These are phyloP conservation scores for Eumeta japonica DNA, from an alignment of 1,140 invertebrate genomes.

Conservation along the genomic window DNA sequence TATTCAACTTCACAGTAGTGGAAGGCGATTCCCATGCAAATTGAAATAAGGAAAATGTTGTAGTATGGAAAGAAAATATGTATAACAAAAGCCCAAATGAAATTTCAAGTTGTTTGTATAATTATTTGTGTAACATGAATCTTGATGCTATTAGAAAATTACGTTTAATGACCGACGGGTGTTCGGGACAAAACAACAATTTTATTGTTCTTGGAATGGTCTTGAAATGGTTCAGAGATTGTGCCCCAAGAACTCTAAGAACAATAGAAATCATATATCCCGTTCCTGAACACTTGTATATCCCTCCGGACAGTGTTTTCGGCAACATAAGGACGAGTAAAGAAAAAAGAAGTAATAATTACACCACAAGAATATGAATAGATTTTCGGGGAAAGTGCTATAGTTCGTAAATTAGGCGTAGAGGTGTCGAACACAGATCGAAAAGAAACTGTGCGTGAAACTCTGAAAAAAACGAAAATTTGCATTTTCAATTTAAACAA, in stretches of 20 bases:
- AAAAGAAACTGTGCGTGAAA: neutral
- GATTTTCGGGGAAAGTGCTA: neutral
- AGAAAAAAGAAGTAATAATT: constrained; percentile 1
- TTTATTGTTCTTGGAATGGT: constrained; percentile 15
- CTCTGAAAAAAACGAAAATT: neutral
- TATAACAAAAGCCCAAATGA: constrained; percentile 24
- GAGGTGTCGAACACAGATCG: neutral
- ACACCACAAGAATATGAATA: neutral
- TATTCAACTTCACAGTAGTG: constrained; percentile 33
- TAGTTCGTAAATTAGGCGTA: neutral
- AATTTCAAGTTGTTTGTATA: constrained; percentile 23
- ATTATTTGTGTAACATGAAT: constrained; percentile 16
- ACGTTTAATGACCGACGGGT: constrained; percentile 19
- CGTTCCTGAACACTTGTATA: constrained; percentile 21
- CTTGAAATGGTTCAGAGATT: constrained; percentile 13
- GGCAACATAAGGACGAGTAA: constrained; percentile 14
- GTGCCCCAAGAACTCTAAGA: constrained; percentile 4
- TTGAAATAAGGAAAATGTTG: constrained; percentile 18
- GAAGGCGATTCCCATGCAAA: constrained; percentile 23
- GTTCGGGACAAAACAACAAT: constrained; percentile 22
- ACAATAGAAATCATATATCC: constrained; percentile 13
- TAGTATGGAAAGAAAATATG: constrained; percentile 25
- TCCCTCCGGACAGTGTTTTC: constrained; percentile 24
- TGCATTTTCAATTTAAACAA: neutral
- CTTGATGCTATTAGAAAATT: constrained; percentile 13